phyloP scores from a whole-genome alignment of 1,140 invertebrate genomes.

The Megalopta genalis region DNA sequence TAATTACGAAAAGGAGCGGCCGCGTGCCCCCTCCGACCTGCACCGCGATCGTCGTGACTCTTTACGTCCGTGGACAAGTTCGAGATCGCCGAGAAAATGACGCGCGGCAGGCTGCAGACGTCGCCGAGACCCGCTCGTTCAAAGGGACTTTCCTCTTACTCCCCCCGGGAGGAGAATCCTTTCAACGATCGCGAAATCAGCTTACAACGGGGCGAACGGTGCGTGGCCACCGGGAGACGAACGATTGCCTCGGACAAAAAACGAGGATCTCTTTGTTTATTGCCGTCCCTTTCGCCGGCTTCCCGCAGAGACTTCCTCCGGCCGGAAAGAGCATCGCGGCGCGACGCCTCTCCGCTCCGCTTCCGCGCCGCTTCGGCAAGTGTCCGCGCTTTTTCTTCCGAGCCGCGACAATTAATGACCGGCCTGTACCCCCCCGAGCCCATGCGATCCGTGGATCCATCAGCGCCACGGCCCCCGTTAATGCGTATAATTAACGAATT shows the following conservation, averaged over 20 bases:
- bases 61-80: not conserved
- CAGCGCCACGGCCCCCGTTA: conserved; percentile 46
- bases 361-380: too few relatives aligned
- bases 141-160: too few relatives aligned
- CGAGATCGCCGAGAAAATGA: not conserved
- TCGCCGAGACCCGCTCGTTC: too few relatives aligned
- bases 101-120: not conserved
- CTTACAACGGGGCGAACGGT: not conserved
- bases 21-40: not conserved
- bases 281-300: not conserved
- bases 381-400: conserved; percentile 15
- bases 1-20: conserved; percentile 36
- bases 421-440: conserved; percentile 5
- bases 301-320: conserved; percentile 6
- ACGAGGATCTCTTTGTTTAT: conserved; percentile 34
- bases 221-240: not conserved
- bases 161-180: not conserved
- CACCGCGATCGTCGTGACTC: not conserved
- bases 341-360: not conserved
- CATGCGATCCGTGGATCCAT: conserved; percentile 61
- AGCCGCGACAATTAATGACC: conserved; percentile 55
- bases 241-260: not conserved
- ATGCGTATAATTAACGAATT: conserved; percentile 58
- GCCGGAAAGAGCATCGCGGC: conserved; percentile 12
- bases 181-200: conserved; percentile 1